These are phyloP conservation scores for Liopterus haemorrhoidalis DNA, from an alignment of 2,888 invertebrate genomes.

Conservation along the genomic window DNA sequence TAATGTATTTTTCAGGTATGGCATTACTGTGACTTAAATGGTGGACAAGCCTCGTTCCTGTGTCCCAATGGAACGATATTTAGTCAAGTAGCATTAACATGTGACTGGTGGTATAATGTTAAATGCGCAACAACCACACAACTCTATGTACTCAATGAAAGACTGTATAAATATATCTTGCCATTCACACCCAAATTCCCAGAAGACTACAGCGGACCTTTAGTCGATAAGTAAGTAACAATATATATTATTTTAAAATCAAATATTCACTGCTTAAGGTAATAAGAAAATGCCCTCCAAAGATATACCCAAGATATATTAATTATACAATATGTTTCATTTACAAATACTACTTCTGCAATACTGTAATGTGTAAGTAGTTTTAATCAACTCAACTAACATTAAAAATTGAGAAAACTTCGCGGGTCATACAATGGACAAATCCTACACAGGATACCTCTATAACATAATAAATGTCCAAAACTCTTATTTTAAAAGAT, in stretches of 20 bases:
- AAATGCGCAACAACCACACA: constrained; percentile 77
- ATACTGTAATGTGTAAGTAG: not conserved
- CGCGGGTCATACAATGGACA: too few relatives aligned
- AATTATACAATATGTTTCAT: constrained; percentile 4
- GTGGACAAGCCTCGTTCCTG: constrained; percentile 82
- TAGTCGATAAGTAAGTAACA: constrained; percentile 69
- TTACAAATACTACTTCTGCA: constrained; percentile 1
- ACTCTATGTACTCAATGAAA: constrained; percentile 80
- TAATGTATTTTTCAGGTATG: constrained; percentile 58
- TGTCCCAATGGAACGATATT: constrained; percentile 89
- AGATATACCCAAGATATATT: constrained; percentile 3
- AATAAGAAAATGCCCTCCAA: not conserved
- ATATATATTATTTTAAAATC: constrained; percentile 6
- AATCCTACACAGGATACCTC: too few relatives aligned
- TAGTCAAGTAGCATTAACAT: constrained; percentile 80
- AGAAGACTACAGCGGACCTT: constrained; percentile 81
- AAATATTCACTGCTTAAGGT: not conserved
- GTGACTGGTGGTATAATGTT: constrained; percentile 93
- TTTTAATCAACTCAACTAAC: too few relatives aligned
- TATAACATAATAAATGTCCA: too few relatives aligned
- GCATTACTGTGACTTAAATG: constrained; percentile 88
- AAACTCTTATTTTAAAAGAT: too few relatives aligned
- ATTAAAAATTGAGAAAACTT: too few relatives aligned
- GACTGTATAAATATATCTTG: constrained; percentile 80
- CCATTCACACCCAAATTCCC: constrained; percentile 84